phyloP scores from a whole-genome alignment of 2,113 vertebrate genomes.

The Psittacara wagleri region DNA sequence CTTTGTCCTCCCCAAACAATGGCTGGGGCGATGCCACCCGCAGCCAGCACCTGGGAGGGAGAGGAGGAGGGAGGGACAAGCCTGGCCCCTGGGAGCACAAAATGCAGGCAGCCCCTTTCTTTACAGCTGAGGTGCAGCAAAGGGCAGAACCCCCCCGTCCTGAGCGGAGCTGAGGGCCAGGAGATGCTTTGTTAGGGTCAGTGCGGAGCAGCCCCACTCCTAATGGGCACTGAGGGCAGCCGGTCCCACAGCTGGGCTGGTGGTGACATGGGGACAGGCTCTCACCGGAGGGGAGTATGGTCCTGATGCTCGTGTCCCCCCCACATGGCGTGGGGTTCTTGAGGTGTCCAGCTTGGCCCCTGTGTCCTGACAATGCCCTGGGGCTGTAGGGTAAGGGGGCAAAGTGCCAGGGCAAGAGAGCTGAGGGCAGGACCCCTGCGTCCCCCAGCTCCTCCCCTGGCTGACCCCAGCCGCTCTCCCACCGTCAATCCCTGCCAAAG shows the following conservation, averaged over 20 bases:
- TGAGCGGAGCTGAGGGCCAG: background rate
- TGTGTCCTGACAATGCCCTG: background rate
- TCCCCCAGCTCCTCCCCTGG: background rate
- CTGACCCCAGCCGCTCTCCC: background rate
- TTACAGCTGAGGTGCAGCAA: background rate
- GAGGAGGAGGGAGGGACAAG: background rate
- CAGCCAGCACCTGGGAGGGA: background rate
- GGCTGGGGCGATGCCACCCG: background rate
- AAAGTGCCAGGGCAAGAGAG: fast-evolving
- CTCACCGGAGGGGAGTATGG: background rate
- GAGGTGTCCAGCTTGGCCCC: background rate
- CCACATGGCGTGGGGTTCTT: background rate
- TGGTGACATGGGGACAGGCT: background rate
- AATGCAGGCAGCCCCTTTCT: background rate
- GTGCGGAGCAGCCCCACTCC: background rate
- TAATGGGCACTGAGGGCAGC: too few relatives aligned
- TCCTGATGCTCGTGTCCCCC: fast-evolving
- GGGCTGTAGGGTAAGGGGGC: background rate
- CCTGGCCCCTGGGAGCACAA: fast-evolving
- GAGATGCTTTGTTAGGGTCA: background rate
- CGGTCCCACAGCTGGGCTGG: fast-evolving
- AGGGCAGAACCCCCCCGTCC: background rate
- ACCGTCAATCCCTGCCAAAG: background rate
- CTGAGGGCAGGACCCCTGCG: too few relatives aligned
- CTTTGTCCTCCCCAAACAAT: background rate